Percentiles rank a stretch among this genome's conserved stretches.
phyloP scores from a whole-genome alignment of 2,113 vertebrate species.

The Chloroceryle aenea region DNA sequence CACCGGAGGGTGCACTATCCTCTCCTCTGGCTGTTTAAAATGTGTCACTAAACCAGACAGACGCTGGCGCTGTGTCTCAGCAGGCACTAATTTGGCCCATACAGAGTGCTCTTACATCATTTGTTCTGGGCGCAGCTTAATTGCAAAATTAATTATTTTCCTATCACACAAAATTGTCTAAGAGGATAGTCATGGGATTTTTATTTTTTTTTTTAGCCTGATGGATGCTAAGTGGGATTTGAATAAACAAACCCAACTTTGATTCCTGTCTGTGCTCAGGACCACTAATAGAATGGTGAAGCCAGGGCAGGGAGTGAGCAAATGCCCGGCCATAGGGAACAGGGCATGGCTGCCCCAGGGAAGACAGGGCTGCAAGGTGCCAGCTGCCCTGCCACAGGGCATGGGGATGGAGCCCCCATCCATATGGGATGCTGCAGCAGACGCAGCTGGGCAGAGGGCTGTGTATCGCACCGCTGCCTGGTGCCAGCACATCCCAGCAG shows the following conservation, averaged over 20 bases:
- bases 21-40: background rate
- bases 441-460: background rate
- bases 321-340: accelerated
- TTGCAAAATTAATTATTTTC: conserved; percentile 36
- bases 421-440: accelerated
- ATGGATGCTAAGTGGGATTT: background rate
- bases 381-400: accelerated
- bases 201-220: background rate
- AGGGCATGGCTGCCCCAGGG: accelerated
- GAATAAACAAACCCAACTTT: background rate
- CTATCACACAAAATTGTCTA: background rate
- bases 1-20: background rate
- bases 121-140: background rate
- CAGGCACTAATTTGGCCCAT: conserved; percentile 12
- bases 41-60: background rate
- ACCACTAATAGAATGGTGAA: accelerated
- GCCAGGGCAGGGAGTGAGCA: background rate
- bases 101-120: background rate
- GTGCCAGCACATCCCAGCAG: accelerated
- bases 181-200: background rate
- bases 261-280: background rate
- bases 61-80: background rate
- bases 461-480: accelerated
- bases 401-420: background rate
- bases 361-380: background rate